Conservation (phyloP, 2,797 vertebrate species). For the Pempheris klunzingeri region DNA sequence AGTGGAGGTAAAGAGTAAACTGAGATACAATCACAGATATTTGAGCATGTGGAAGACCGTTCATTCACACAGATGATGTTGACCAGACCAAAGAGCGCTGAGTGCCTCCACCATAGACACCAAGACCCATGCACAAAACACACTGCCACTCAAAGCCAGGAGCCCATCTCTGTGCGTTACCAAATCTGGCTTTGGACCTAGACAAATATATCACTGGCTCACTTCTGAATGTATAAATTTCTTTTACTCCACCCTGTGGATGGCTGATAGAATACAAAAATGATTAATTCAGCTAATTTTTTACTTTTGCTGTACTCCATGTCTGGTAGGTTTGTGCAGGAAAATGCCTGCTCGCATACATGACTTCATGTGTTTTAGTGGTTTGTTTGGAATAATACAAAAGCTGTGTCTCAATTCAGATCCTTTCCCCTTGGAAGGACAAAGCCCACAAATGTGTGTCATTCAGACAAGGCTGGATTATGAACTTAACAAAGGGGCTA, state of each 20-base stretch:
- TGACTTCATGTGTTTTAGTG: not conserved
- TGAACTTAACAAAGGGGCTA: not conserved
- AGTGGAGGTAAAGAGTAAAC: slow-evolving; percentile 67
- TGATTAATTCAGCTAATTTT: slow-evolving; percentile 6
- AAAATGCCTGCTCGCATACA: slow-evolving; percentile 13
- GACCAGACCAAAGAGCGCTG: slow-evolving; percentile 33
- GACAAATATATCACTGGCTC: not conserved
- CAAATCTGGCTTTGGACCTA: not conserved
- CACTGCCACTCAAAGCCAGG: not conserved
- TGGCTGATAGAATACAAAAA: slow-evolving; percentile 3
- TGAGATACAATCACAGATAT: slow-evolving; percentile 67
- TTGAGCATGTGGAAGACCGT: slow-evolving; percentile 31
- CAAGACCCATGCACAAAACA: not conserved
- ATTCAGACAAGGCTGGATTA: not conserved
- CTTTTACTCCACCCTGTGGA: slow-evolving; percentile 1
- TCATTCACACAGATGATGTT: slow-evolving; percentile 30
- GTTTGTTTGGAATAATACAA: not conserved
- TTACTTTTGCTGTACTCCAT: not conserved
- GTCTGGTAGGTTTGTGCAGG: not conserved
- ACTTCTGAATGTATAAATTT: not conserved
- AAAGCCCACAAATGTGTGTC: not conserved
- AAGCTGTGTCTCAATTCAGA: slow-evolving; percentile 8
- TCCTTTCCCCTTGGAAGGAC: not conserved
- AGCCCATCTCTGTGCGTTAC: not conserved
- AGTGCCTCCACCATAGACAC: slow-evolving; percentile 27